Percentiles rank a stretch among this genome's conserved stretches.
phyloP scores from a whole-genome alignment of 2,888 invertebrate genomes.

The Macaria notata region DNA sequence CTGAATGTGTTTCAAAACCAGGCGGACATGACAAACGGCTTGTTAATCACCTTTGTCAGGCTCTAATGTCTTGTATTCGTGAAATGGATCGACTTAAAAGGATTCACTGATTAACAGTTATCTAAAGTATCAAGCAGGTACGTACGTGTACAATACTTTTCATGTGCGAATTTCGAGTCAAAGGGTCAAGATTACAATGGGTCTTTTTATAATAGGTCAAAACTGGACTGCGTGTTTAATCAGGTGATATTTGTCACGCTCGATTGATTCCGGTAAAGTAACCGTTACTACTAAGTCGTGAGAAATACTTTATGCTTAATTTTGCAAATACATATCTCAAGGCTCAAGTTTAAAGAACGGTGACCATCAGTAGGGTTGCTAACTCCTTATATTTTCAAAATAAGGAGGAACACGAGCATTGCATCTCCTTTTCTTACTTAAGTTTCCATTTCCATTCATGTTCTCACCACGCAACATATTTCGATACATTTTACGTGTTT shows the following conservation, averaged over 20 bases:
- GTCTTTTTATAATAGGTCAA: conserved; percentile 38
- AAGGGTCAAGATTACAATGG: conserved; percentile 39
- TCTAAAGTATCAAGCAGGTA: conserved; percentile 28
- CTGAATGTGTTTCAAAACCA: conserved; percentile 38
- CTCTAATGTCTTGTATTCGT: conserved; percentile 56
- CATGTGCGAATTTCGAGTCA: conserved; percentile 39
- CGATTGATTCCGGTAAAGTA: conserved; percentile 13
- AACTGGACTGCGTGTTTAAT: conserved; percentile 32
- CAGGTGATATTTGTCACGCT: conserved; percentile 12
- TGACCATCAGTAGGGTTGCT: too few relatives aligned
- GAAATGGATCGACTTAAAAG: conserved; percentile 62
- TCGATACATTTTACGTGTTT: too few relatives aligned
- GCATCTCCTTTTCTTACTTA: too few relatives aligned
- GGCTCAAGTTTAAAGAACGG: too few relatives aligned
- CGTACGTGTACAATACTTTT: neutral
- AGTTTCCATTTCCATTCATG: too few relatives aligned
- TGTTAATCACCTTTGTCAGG: conserved; percentile 69
- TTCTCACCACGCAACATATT: too few relatives aligned
- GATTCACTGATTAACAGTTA: conserved; percentile 40
- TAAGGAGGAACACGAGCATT: too few relatives aligned
- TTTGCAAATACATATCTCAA: too few relatives aligned
- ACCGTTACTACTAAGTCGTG: neutral
- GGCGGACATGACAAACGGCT: conserved; percentile 63
- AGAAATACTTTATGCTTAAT: too few relatives aligned
- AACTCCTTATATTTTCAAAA: too few relatives aligned